Conservation (phyloP, 30 jellyfish, hydroid and myxozoan genomes). For the Turritopsis rubra region DNA sequence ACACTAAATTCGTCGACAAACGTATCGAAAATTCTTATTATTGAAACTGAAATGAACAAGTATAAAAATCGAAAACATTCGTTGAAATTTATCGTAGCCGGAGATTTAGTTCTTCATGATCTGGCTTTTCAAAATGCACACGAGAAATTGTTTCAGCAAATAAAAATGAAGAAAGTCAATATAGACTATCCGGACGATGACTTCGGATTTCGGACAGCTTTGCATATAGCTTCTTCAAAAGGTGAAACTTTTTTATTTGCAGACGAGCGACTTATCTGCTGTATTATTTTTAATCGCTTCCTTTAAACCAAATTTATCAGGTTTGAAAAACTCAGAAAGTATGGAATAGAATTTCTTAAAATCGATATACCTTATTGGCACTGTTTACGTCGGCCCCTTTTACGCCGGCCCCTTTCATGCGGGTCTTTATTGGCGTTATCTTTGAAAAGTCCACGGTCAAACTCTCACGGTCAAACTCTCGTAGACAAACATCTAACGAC, state of each 20-base stretch:
- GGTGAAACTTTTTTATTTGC: conserved; percentile 20
- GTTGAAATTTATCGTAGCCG: conserved; percentile 23
- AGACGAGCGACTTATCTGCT: not conserved
- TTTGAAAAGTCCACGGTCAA: too few relatives aligned
- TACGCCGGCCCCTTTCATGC: too few relatives aligned
- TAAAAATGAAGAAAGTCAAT: conserved; percentile 46
- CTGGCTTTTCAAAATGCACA: conserved; percentile 46
- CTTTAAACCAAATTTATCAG: not conserved
- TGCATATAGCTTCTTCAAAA: conserved; percentile 62
- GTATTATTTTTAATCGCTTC: not conserved
- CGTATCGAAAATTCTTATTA: not conserved
- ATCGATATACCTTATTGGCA: too few relatives aligned
- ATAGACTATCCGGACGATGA: conserved; percentile 50
- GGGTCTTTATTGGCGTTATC: too few relatives aligned
- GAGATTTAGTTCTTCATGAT: conserved; percentile 48
- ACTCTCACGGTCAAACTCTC: too few relatives aligned
- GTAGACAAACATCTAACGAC: too few relatives aligned
- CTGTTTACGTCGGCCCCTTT: too few relatives aligned
- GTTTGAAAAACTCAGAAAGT: too few relatives aligned
- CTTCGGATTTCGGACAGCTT: conserved; percentile 55
- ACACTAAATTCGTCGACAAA: not conserved
- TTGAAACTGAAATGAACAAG: not conserved
- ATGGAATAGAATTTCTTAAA: too few relatives aligned
- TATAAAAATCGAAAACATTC: conserved; percentile 7
- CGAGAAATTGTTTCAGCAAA: conserved; percentile 33